Evolutionary conservation across 2,797 vertebrate species (phyloP).

Genomic region (Pangasius djambal): DNA sequence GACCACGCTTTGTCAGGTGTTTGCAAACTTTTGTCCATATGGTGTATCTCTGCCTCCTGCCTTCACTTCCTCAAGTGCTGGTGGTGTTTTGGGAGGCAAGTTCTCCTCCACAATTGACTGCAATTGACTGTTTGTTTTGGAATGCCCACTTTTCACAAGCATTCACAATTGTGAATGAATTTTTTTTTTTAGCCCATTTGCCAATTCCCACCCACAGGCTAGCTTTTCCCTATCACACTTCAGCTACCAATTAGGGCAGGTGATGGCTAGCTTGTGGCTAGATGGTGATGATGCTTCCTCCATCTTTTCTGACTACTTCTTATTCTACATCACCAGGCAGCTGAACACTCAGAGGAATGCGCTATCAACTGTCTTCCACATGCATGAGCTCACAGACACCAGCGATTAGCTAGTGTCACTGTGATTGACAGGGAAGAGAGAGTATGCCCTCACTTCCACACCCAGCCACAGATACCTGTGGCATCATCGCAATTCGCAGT

Average conservation of each 20-base stretch:
- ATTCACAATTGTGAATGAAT: neutral
- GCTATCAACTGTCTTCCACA: neutral
- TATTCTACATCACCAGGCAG: neutral
- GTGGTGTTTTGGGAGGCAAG: neutral
- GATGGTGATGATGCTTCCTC: neutral
- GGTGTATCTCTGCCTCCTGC: neutral
- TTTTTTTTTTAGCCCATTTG: neutral
- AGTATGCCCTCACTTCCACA: neutral
- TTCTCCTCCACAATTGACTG: neutral
- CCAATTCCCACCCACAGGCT: neutral
- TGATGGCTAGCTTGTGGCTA: neutral
- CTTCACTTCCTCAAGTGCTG: neutral
- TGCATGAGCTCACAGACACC: neutral
- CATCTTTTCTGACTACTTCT: neutral
- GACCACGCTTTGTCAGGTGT: neutral
- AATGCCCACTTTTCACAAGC: neutral
- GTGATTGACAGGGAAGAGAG: neutral
- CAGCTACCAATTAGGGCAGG: neutral
- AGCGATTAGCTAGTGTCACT: neutral
- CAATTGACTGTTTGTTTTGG: neutral
- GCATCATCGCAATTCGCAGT: neutral
- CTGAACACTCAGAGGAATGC: neutral
- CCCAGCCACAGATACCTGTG: neutral
- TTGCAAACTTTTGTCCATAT: neutral
- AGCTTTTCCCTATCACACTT: neutral